Base-by-base conservation (phyloP, 1,140 invertebrate genomes). In the Drosophila prosaltans region DNA sequence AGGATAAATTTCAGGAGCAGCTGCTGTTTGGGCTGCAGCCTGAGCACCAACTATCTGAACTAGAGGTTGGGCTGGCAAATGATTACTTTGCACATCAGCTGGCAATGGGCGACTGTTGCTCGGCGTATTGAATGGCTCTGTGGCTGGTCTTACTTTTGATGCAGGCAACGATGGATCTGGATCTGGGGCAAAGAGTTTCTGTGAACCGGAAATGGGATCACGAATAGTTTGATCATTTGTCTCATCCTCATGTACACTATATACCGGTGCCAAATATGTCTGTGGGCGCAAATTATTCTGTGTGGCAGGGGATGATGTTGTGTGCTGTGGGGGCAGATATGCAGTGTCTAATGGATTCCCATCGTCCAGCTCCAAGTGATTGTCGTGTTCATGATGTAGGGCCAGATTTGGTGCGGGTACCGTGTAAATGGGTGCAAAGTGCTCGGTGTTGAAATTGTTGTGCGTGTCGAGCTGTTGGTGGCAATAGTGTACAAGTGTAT, bases 401-500 rank as follows among this genome's bases (percentile, higher is more conserved):
- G 71, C 72, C 48, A 91, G 70, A 92, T 97, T 96, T 7, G 96
- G 96, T 7, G 96, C 96, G 81, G 96, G 96, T 67, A 97, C 96
- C 2, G 96, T 96, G 90, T 96, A 96, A 85, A 97, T 97, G 1
- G 96, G 96, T 84, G 95, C 96, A 81, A 91, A 92, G 76, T 90
- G 85, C 63, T 91, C 85, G 36, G 81, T 84, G 68, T 92, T 91
- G 74, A 86, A 86, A 55, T 77, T 79, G 62, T 78, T 75, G 62
- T 92, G 76, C 63, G 78, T 78, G 40, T 91, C 80, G 74, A 90
- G 78, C 90, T 92, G 85, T 69, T 66, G 64, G 72, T 45, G 5
- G 28, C 28, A 30, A 2, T 30, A 43, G 61, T 16, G 78, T 63
- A 30, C 4, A 2, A 30, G 28, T 2, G 75, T 69, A 30, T 43